Percentiles rank a stretch among this genome's conserved stretches.
phyloP scores from a whole-genome alignment of 2,797 vertebrate genomes.

The Crocodylus rhombifer region DNA sequence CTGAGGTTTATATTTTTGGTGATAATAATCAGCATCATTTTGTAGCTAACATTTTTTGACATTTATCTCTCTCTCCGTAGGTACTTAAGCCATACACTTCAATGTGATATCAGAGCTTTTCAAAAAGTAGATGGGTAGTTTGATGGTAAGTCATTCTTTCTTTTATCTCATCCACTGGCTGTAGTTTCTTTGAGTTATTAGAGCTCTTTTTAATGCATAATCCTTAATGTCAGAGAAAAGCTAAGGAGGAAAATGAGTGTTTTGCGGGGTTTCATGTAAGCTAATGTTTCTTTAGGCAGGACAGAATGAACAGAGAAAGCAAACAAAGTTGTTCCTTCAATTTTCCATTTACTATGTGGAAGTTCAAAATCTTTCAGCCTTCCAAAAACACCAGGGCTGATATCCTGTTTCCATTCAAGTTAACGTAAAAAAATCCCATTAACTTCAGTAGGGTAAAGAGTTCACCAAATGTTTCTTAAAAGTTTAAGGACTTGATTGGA shows the following conservation, averaged over 20 bases:
- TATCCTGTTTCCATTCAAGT: neutral
- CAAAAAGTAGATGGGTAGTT: neutral
- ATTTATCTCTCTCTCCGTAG: neutral
- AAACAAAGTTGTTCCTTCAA: neutral
- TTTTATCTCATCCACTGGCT: neutral
- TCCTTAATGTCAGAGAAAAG: slow-evolving; percentile 40
- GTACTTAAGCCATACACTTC: neutral
- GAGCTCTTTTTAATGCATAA: neutral
- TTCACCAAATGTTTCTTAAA: neutral
- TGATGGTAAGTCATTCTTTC: neutral
- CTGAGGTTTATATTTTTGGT: neutral
- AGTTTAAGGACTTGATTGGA: neutral
- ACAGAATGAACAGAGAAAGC: slow-evolving; percentile 2
- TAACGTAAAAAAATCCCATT: neutral
- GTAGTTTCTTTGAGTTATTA: neutral
- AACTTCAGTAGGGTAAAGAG: neutral
- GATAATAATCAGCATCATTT: slow-evolving; percentile 9
- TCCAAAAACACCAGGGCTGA: neutral
- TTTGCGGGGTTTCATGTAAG: slow-evolving; percentile 15
- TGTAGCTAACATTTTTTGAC: neutral
- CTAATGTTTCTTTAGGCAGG: neutral
- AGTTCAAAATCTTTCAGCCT: neutral
- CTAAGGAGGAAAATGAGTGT: neutral
- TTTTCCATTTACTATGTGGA: too few species aligned
- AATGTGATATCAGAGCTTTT: neutral